phyloP scores from a whole-genome alignment of 2,113 vertebrate species.

The Desmodus rotundus region DNA sequence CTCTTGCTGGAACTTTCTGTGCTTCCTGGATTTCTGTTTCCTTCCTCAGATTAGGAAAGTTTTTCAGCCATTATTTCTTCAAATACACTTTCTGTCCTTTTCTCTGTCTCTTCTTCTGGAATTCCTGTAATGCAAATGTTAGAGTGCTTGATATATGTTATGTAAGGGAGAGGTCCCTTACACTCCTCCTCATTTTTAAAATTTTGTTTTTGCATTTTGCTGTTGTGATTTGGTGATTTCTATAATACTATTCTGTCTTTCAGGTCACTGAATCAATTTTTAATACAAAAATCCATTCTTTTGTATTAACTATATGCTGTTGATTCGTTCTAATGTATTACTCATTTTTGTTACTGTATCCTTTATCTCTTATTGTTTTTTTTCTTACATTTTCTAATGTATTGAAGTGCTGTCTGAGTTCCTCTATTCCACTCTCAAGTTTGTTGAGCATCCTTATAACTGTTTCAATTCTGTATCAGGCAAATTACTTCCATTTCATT shows the following conservation, averaged over 20 bases:
- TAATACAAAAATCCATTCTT: neutral
- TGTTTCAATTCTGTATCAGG: neutral
- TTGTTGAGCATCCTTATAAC: neutral
- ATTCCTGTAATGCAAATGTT: neutral
- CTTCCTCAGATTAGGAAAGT: neutral
- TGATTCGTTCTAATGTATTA: neutral
- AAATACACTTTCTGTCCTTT: neutral
- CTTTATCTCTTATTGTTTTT: neutral
- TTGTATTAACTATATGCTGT: neutral
- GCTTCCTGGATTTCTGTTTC: neutral
- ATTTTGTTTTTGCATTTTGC: neutral
- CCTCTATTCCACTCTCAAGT: neutral
- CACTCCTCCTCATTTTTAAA: neutral
- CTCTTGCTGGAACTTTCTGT: neutral
- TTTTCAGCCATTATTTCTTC: neutral
- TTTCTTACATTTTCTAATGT: neutral
- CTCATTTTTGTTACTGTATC: neutral
- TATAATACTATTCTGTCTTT: neutral
- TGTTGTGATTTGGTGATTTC: neutral
- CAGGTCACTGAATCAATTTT: no score
- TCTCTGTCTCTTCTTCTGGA: neutral
- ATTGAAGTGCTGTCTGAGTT: neutral
- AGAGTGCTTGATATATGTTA: neutral
- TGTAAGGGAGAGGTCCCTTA: no score
- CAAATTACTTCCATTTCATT: neutral